These are phyloP conservation scores for Serilophus lunatus DNA, from an alignment of 2,113 vertebrate species.

Conservation along the genomic window DNA sequence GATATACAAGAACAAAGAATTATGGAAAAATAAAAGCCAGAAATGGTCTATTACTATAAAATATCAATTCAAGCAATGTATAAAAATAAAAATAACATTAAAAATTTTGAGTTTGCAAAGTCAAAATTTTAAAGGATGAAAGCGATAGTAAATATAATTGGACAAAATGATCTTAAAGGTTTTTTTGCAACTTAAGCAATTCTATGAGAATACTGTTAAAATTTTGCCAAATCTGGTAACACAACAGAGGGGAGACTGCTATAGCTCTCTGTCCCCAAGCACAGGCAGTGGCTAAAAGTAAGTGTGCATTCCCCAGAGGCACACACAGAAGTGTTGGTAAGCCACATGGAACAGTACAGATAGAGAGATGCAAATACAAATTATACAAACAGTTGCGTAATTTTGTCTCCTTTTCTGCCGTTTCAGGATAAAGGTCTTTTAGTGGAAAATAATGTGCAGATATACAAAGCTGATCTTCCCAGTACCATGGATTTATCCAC, in stretches of 20 bases:
- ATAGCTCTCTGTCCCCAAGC: background rate
- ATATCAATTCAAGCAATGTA: background rate
- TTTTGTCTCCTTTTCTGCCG: background rate
- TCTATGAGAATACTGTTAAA: background rate
- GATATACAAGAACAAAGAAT: background rate
- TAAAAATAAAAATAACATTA: background rate
- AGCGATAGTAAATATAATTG: background rate
- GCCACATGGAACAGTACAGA: background rate
- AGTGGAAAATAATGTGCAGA: background rate
- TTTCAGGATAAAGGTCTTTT: background rate
- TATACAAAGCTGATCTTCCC: background rate
- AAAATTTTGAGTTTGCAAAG: background rate
- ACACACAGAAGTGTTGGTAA: background rate
- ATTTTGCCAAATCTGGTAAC: background rate
- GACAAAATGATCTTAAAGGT: background rate
- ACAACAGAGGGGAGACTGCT: fast-evolving
- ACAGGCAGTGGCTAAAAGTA: background rate
- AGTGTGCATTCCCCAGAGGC: background rate
- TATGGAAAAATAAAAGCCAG: background rate
- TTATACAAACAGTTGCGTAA: background rate
- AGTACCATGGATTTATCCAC: background rate
- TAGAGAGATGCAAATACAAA: background rate
- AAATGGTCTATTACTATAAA: background rate
- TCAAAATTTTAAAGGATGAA: background rate
- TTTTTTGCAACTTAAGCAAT: background rate